Evolutionary conservation across 2,113 vertebrate species (phyloP).

Genomic region (Mus spicilegus): DNA sequence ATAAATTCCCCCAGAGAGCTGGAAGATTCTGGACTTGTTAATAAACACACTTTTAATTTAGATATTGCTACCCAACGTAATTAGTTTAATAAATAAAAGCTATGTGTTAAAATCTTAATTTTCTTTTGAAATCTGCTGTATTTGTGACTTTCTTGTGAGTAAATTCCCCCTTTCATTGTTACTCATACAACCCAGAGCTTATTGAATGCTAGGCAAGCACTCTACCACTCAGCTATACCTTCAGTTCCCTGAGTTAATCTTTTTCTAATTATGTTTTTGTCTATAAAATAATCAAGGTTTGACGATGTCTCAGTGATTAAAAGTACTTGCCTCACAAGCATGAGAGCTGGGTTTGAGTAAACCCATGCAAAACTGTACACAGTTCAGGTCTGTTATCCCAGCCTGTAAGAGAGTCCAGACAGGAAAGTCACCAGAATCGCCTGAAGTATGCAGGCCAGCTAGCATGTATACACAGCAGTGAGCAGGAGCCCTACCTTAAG

Average conservation of each 20-base stretch:
- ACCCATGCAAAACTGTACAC: not conserved
- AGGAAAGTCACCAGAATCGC: not conserved
- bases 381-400: not conserved
- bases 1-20: not conserved
- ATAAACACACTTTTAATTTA: constrained; percentile 17
- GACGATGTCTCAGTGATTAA: not conserved
- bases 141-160: not conserved
- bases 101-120: constrained; percentile 50
- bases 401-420: not conserved
- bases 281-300: constrained; percentile 31
- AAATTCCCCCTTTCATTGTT: not conserved
- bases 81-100: constrained; percentile 39
- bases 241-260: not conserved
- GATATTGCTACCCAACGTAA: not conserved
- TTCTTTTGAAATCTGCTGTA: not conserved
- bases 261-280: constrained; percentile 40
- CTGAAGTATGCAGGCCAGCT: not conserved
- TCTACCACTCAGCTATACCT: not conserved
- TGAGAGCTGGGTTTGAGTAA: not conserved
- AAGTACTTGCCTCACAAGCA: not conserved
- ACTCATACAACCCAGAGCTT: not conserved
- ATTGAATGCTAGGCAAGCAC: not conserved
- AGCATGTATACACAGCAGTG: no score
- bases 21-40: constrained; percentile 27
- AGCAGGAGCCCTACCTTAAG: not conserved